Conservation (phyloP, 2,888 invertebrate species). For the Alloscopus bannaensis region DNA sequence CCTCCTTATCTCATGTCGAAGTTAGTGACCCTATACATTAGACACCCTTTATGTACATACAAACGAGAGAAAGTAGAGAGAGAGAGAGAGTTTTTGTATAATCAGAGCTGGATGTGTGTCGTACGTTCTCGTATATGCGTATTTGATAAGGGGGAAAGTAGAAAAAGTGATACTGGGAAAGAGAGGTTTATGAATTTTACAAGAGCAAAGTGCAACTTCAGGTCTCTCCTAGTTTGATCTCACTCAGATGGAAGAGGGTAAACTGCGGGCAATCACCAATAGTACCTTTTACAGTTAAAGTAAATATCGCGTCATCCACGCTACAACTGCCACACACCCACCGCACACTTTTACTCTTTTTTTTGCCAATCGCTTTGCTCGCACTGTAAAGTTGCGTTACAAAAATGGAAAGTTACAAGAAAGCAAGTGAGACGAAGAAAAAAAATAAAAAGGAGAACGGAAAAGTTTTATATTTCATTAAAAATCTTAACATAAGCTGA, state of each 20-base stretch:
- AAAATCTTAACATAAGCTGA: conserved; percentile 42
- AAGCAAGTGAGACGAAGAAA: conserved; percentile 29
- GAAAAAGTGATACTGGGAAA: conserved; percentile 39
- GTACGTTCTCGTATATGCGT: neutral
- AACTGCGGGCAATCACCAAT: conserved; percentile 57
- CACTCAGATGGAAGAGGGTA: conserved; percentile 58
- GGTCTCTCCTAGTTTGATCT: conserved; percentile 57
- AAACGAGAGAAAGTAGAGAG: neutral
- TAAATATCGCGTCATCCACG: conserved; percentile 52
- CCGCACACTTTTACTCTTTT: conserved; percentile 35
- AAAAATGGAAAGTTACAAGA: too few species aligned
- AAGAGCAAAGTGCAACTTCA: conserved; percentile 48
- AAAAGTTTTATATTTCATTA: conserved; percentile 61
- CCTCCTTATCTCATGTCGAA: too few species aligned
- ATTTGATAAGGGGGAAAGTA: neutral
- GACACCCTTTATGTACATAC: neutral
- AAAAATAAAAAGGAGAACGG: conserved; percentile 44
- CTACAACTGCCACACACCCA: conserved; percentile 14
- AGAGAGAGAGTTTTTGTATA: neutral
- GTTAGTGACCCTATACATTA: too few species aligned
- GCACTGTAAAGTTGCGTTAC: neutral
- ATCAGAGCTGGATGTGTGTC: neutral
- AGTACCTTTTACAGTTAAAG: conserved; percentile 57
- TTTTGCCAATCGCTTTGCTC: neutral
- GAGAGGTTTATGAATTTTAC: conserved; percentile 56